A percentile compares a stretch with the other conserved stretches of the same genome.
phyloP scores from a whole-genome alignment of 2,113 vertebrate genomes.

The Dascyllus trimaculatus region DNA sequence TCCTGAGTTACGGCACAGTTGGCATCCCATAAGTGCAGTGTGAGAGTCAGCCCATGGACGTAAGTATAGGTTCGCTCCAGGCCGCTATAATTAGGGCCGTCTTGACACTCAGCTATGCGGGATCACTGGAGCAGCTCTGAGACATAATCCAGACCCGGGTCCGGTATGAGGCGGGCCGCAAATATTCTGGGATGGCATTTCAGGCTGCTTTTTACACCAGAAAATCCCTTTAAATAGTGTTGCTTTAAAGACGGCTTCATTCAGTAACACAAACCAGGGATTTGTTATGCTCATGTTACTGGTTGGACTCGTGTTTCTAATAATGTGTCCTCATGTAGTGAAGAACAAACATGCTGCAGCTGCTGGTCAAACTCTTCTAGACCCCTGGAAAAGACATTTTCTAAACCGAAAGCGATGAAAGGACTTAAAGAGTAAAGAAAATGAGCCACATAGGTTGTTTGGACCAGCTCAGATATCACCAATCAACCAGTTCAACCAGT shows the following conservation, averaged over 20 bases:
- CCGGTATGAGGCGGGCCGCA: conserved; percentile 7
- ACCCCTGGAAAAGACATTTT: background rate
- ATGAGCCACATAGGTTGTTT: background rate
- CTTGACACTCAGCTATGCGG: conserved; percentile 68
- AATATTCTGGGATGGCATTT: conserved; percentile 13
- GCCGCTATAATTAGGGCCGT: conserved; percentile 71
- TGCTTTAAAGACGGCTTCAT: too few species aligned
- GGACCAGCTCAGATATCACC: background rate
- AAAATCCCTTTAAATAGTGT: too few species aligned
- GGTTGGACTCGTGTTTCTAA: too few species aligned
- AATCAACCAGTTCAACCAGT: too few species aligned
- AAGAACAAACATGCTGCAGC: too few species aligned
- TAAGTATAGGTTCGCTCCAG: conserved; percentile 70
- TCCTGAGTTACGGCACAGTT: conserved; percentile 52
- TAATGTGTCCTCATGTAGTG: too few species aligned
- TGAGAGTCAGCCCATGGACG: conserved; percentile 44
- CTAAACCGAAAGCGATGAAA: background rate
- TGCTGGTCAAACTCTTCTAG: too few species aligned
- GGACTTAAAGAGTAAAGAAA: background rate
- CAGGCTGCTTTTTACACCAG: too few species aligned
- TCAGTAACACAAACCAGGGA: too few species aligned
- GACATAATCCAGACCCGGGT: conserved; percentile 41
- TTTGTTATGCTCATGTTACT: too few species aligned
- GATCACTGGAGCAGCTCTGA: conserved; percentile 49
- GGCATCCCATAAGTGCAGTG: conserved; percentile 55